These are phyloP conservation scores for Megalops cyprinoides DNA, from an alignment of 2,797 vertebrate species.

Conservation along the genomic window DNA sequence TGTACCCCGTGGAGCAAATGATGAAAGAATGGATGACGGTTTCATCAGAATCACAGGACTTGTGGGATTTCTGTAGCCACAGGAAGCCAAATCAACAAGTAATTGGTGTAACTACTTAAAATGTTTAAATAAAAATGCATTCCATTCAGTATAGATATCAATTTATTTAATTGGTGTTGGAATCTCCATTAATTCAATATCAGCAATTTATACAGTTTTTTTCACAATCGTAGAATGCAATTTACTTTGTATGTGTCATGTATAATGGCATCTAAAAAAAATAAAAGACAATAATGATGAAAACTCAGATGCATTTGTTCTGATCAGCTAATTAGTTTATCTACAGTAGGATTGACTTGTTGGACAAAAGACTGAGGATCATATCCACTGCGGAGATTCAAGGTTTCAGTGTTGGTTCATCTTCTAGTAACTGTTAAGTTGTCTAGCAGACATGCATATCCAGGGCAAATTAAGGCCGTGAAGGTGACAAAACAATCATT, in stretches of 20 bases:
- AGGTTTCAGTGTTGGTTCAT: too few species aligned
- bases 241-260: background rate
- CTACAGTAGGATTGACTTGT: too few species aligned
- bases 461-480: too few species aligned
- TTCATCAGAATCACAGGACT: background rate
- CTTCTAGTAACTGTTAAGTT: too few species aligned
- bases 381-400: too few species aligned
- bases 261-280: background rate
- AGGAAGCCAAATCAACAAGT: slow-evolving; percentile 20
- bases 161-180: slow-evolving; percentile 2
- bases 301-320: too few species aligned
- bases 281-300: too few species aligned
- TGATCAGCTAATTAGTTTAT: too few species aligned
- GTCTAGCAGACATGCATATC: too few species aligned
- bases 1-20: slow-evolving; percentile 10
- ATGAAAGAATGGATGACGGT: slow-evolving; percentile 25
- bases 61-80: slow-evolving; percentile 13
- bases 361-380: too few species aligned
- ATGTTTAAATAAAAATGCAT: background rate
- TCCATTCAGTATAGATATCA: background rate
- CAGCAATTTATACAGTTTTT: slow-evolving; percentile 1
- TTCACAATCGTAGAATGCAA: background rate
- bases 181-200: slow-evolving; percentile 1
- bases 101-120: slow-evolving; percentile 20
- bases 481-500: too few species aligned